Percentiles rank a stretch among this genome's conserved stretches.
phyloP scores from a whole-genome alignment of 2,888 invertebrate species.

The Rhorus exstirpatorius region DNA sequence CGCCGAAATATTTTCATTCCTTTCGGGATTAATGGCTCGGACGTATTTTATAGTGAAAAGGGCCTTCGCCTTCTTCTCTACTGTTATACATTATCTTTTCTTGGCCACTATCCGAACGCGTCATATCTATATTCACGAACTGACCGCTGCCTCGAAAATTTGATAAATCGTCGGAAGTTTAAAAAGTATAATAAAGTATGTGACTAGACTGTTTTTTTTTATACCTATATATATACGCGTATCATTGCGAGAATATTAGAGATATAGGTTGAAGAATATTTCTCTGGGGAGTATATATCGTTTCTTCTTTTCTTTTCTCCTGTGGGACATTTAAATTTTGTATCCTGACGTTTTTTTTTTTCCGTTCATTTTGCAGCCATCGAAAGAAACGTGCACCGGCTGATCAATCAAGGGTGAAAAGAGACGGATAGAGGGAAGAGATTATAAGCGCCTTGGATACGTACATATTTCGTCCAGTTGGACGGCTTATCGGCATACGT shows the following conservation, averaged over 20 bases:
- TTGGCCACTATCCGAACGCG: slow-evolving; percentile 45
- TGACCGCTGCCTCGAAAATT: slow-evolving; percentile 81
- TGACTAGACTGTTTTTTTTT: slow-evolving; percentile 58
- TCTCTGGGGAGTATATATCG: slow-evolving; percentile 50
- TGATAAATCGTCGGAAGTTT: slow-evolving; percentile 85
- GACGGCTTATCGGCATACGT: slow-evolving; percentile 65
- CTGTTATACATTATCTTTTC: slow-evolving; percentile 35
- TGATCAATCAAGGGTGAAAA: slow-evolving; percentile 9
- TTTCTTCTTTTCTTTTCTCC: slow-evolving; percentile 64
- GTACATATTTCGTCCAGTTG: neutral
- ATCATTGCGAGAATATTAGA: slow-evolving; percentile 59
- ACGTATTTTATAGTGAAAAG: slow-evolving; percentile 85
- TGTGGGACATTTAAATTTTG: slow-evolving; percentile 82
- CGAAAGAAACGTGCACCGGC: slow-evolving; percentile 4
- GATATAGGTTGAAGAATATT: slow-evolving; percentile 50
- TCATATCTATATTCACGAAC: slow-evolving; percentile 70
- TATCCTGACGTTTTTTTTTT: slow-evolving; percentile 73
- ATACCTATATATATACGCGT: slow-evolving; percentile 21
- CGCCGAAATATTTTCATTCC: slow-evolving; percentile 83
- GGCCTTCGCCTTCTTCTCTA: slow-evolving; percentile 38
- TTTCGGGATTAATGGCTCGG: slow-evolving; percentile 86
- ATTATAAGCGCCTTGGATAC: slow-evolving; percentile 58
- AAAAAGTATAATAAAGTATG: slow-evolving; percentile 81
- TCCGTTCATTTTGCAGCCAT: slow-evolving; percentile 15
- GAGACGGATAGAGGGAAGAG: neutral